These are phyloP conservation scores for Ormia ochracea DNA, from an alignment of 2,888 invertebrate species.

Conservation along the genomic window DNA sequence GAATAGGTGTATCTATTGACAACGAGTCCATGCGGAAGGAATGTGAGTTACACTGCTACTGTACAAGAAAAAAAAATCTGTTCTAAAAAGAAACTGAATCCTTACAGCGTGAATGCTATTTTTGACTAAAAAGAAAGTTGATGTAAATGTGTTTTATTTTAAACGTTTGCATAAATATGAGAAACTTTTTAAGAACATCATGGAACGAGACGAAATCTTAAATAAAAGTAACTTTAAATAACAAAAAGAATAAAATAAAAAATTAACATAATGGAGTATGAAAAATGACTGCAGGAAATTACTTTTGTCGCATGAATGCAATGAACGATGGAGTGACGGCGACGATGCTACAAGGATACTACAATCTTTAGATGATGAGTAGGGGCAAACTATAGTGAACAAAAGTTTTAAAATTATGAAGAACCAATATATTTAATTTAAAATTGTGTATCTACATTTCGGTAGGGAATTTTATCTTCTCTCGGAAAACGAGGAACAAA, in stretches of 20 bases:
- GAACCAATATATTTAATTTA: slow-evolving; percentile 5
- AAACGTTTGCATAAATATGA: slow-evolving; percentile 24
- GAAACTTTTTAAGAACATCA: slow-evolving; percentile 49
- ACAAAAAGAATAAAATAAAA: slow-evolving; percentile 44
- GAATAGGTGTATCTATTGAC: too few species aligned
- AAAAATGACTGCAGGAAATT: slow-evolving; percentile 67
- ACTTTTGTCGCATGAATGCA: slow-evolving; percentile 66
- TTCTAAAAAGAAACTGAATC: background rate
- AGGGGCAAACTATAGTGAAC: slow-evolving; percentile 3
- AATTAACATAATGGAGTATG: slow-evolving; percentile 65
- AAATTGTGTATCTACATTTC: background rate
- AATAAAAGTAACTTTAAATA: slow-evolving; percentile 57
- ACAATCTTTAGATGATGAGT: slow-evolving; percentile 39
- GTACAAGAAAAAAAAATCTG: background rate
- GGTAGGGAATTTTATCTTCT: background rate
- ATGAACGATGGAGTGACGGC: background rate
- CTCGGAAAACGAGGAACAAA: slow-evolving; percentile 33
- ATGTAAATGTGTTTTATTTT: slow-evolving; percentile 16
- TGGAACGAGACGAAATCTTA: slow-evolving; percentile 21
- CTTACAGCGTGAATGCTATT: background rate
- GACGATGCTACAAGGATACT: background rate
- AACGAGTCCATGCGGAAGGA: too few species aligned
- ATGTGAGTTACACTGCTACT: too few species aligned
- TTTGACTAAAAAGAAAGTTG: slow-evolving; percentile 8
- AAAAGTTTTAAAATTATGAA: slow-evolving; percentile 52